Percentiles rank a stretch among this genome's conserved stretches.
These are phyloP conservation scores for Zoanthus gigantus DNA, from an alignment of 92 coral and sea anemone species.

Conservation along the genomic window DNA sequence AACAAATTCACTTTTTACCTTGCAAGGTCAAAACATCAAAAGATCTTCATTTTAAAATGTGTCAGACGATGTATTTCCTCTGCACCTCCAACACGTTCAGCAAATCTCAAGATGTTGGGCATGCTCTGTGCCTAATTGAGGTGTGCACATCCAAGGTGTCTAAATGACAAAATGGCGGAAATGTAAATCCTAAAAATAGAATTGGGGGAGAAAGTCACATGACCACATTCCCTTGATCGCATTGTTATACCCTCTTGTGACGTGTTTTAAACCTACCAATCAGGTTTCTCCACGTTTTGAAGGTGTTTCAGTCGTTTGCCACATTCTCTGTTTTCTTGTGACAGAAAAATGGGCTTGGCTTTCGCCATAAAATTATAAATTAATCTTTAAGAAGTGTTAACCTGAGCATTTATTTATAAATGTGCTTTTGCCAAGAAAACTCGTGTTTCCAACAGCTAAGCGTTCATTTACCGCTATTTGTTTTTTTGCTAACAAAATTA, in stretches of 20 bases:
- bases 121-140: neutral
- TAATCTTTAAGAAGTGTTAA: no score
- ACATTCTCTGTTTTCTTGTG: constrained; percentile 5
- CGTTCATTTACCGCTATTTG: no score
- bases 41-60: constrained; percentile 16
- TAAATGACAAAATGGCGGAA: constrained; percentile 4
- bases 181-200: constrained; percentile 68
- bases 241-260: neutral
- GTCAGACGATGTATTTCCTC: constrained; percentile 30
- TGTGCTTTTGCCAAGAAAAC: no score
- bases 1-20: constrained; percentile 18
- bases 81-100: constrained; percentile 26
- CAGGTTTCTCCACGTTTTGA: constrained; percentile 1
- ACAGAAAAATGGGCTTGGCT: neutral
- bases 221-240: constrained; percentile 1
- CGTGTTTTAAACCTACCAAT: constrained; percentile 9
- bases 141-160: constrained; percentile 9
- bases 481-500: no score
- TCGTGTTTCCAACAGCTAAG: no score
- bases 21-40: constrained; percentile 13
- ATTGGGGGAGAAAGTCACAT: constrained; percentile 59
- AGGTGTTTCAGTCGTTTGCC: neutral
- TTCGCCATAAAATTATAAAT: neutral
- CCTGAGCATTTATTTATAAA: no score
- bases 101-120: constrained; percentile 20